Base-by-base conservation (phyloP, 2,113 vertebrate genomes). In the Jacana jacana region DNA sequence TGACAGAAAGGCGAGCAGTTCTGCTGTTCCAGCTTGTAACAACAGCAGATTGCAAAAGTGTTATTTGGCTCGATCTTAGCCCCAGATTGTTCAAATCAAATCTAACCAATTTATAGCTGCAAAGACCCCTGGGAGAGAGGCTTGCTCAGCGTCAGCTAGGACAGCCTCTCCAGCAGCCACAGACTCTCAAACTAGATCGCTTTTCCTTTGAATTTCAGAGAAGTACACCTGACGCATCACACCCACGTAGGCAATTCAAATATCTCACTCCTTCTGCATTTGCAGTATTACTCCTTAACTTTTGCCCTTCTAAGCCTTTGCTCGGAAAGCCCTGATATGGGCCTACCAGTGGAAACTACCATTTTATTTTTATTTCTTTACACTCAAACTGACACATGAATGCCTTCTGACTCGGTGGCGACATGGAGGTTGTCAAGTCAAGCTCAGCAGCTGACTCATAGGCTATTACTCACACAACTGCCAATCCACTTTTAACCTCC, bases 371-470 rank as follows among this genome's bases (percentile, higher is more conserved):
- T 55, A 89, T 57, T 81, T 88, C 80, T 91, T 92, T 57, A 79
- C 52, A 49, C 61, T 89, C 92, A 91, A 88, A 79, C 60, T 88
- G 86, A 86, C 77, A 92, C 39, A 78, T 0, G 0, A 95, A 93
- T 79, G 80, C 52, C 90, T 96, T 90, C 90, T 93, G 92, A 76
- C 90, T 93, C 18, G 39, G 65, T 72, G 54, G 92, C 0, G 10
- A 95, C 81, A 83, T 5, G 31, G 51, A 85, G 83, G 86, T 91
- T 91, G 66, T 75, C 84, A 94, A 89, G 87, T 79, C 84, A 89
- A 89, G 91, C 87, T 96, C 91, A 93, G 89, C 81, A 85, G 49
- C 88, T 91, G 91, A 96, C 86, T 92, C 91, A 93, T 9, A 93
- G 18, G 39, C 84, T 86, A 91, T 95, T 93, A 95, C 44, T 97